Percentiles rank a stretch among this genome's conserved stretches.
phyloP scores from a whole-genome alignment of 1,140 invertebrate genomes.

The Eriocheir sinensis region DNA sequence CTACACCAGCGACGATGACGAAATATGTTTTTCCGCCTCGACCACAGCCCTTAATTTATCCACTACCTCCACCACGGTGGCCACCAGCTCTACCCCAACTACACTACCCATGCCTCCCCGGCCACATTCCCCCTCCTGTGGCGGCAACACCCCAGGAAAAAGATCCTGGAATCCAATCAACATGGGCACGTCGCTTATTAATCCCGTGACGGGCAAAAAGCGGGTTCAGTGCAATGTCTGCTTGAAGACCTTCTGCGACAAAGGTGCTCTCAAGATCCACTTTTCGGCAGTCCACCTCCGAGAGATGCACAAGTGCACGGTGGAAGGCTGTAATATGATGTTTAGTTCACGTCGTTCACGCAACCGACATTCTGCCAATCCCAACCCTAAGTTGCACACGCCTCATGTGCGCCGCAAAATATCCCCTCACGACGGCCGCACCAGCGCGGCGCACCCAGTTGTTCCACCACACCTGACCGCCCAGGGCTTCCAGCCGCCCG shows the following conservation, averaged over 20 bases:
- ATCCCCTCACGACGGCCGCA: constrained; percentile 95
- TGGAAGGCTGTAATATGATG: constrained; percentile 99
- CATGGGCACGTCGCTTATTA: constrained; percentile 94
- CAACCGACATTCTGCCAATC: constrained; percentile 98
- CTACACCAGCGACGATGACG: constrained; percentile 69
- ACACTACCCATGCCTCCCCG: constrained; percentile 74
- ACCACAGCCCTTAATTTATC: constrained; percentile 76
- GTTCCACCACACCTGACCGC: constrained; percentile 82
- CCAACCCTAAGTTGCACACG: constrained; percentile 98
- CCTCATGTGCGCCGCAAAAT: constrained; percentile 95
- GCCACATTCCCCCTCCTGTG: constrained; percentile 65
- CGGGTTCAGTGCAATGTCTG: constrained; percentile 99
- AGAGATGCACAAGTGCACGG: constrained; percentile 99
- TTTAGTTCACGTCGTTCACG: constrained; percentile 97
- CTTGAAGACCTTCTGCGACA: constrained; percentile 99
- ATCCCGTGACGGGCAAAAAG: constrained; percentile 96
- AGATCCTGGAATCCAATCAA: constrained; percentile 93
- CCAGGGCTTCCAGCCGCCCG: constrained; percentile 76
- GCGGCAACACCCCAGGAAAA: constrained; percentile 87
- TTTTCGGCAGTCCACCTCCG: constrained; percentile 99
- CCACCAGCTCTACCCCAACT: constrained; percentile 71
- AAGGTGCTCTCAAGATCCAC: constrained; percentile 99
- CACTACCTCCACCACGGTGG: constrained; percentile 75
- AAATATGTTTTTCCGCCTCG: constrained; percentile 63
- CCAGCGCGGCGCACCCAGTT: constrained; percentile 91